Evolutionary conservation across 2,113 vertebrate species (phyloP), one percentile per base, ranked within the genome.

Genomic region (Chaenogobius annularis): DNA sequence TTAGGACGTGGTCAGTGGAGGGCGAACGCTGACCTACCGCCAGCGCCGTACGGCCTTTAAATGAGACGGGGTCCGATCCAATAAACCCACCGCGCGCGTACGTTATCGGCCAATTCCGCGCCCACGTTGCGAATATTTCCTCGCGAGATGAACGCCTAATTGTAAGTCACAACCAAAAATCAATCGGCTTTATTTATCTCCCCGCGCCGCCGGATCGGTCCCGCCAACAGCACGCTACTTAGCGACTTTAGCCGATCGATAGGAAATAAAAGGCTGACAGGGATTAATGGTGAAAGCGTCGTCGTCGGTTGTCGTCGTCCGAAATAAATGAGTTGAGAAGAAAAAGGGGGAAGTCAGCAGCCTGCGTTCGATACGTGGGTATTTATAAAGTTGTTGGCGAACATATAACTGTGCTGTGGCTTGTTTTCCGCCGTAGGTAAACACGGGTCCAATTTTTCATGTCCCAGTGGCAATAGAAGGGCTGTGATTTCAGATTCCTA

Each of bases 171-270:
- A 73, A 77, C 37, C 7, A 11, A 77, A 63, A 86, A 81, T 86
- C 78, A 81, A 81, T 88, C 68, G 31, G 12, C 35, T 73, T 76
- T 15, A 79, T 88, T 83, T 77, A 22, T 90, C 46, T 81, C 44
- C 37, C 70, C 75, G 66, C 35, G 20, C 63, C 47, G 68, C 31
- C 62, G 46, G 66, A 78, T 75, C 37, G 37, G 78, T 71, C 67
- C 55, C 73, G 52, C 68, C 71, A 69, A 65, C 74, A 69, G 80
- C 14, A 73, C 59, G 72, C 65, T 81, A 69, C 82, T 80, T 81
- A 78, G 73, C 75, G 79, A 82, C 83, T 75, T 76, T n/a, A 72
- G 70, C 20, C 20, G 70, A 89, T 90, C 88, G 74, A 83, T 89
- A 79, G 35, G 75, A 86, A 88, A 89, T 85, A 85, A 91, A 83